phyloP scores from a whole-genome alignment of 2,888 invertebrate species.

The Flabesymbios commensalis region DNA sequence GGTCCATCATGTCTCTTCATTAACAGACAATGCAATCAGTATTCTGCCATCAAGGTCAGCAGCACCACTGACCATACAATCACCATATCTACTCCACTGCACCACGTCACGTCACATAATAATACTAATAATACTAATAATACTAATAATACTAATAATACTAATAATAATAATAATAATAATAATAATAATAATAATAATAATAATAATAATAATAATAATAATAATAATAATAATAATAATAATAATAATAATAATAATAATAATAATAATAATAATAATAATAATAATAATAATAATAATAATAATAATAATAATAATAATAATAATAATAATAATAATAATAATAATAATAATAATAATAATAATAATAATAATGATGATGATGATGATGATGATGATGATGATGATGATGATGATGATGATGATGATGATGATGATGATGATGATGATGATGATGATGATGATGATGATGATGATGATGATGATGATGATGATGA shows the following conservation, averaged over 20 bases:
- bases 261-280: constrained; percentile 3
- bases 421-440: neutral
- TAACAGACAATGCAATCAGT: too few species aligned
- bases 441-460: neutral
- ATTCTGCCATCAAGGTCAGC: too few species aligned
- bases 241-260: constrained; percentile 3
- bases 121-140: too few species aligned
- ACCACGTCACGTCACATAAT: neutral
- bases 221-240: neutral
- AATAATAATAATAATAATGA: neutral
- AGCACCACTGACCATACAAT: too few species aligned
- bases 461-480: constrained; percentile 8
- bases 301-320: constrained; percentile 2
- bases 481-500: constrained; percentile 8
- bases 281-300: constrained; percentile 1
- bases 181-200: neutral
- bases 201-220: constrained; percentile 1
- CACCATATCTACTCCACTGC: neutral
- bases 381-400: neutral
- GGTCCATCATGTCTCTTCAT: too few species aligned
- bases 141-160: too few species aligned
- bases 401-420: neutral
- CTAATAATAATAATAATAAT: too few species aligned
- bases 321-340: constrained; percentile 1
- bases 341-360: too few species aligned